A percentile compares a stretch with the other conserved stretches of the same genome.
These are phyloP conservation scores for Pollimyrus isidori DNA, from an alignment of 2,113 vertebrate species.

Conservation along the genomic window DNA sequence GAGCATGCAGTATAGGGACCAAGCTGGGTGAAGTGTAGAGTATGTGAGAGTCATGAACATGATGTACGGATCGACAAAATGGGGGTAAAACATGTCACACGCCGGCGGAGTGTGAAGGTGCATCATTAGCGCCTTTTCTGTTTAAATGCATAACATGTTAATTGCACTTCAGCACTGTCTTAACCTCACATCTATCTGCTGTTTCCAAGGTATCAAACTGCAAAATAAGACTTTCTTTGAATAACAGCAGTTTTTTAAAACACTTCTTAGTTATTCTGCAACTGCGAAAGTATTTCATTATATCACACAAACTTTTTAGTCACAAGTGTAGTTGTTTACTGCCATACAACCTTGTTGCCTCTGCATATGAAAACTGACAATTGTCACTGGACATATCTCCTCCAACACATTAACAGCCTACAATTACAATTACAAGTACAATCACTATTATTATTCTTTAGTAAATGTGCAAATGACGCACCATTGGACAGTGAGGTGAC, in stretches of 20 bases:
- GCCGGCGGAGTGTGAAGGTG: not conserved
- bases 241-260: not conserved
- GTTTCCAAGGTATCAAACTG: not conserved
- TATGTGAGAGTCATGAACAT: not conserved
- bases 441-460: not conserved
- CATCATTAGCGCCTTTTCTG: constrained; percentile 13
- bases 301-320: not conserved
- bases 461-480: not conserved
- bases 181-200: not conserved
- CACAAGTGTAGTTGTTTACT: not conserved
- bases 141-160: constrained; percentile 8
- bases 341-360: not conserved
- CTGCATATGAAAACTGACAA: not conserved
- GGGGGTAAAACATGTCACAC: not conserved
- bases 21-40: not conserved
- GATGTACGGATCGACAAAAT: not conserved
- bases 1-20: not conserved
- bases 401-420: not conserved
- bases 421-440: not conserved
- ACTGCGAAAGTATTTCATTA: not conserved
- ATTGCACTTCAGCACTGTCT: constrained; percentile 10
- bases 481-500: not conserved
- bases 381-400: not conserved
- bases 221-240: not conserved
- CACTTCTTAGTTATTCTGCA: not conserved